These are phyloP conservation scores for Sceloporus tristichus DNA, from an alignment of 2,113 vertebrate genomes.

Conservation along the genomic window DNA sequence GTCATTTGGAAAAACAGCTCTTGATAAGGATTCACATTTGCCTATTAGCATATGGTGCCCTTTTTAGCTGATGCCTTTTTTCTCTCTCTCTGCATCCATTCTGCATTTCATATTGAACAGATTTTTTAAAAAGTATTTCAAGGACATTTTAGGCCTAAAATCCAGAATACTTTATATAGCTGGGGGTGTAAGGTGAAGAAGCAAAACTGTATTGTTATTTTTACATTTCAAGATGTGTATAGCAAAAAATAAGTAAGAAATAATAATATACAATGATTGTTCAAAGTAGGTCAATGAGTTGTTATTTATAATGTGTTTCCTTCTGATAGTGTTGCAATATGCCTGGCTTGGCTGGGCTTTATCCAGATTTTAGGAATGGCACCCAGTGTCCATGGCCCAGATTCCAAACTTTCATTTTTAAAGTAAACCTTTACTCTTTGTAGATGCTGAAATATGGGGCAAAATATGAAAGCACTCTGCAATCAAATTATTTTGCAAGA, in stretches of 20 bases:
- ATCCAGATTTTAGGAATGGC: too few relatives aligned
- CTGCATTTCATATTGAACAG: not conserved
- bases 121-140: constrained; percentile 28
- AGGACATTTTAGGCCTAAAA: constrained; percentile 44
- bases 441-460: too few relatives aligned
- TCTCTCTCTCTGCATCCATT: not conserved
- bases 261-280: constrained; percentile 3
- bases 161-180: constrained; percentile 23
- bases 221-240: not conserved
- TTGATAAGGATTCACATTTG: constrained; percentile 41
- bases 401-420: too few relatives aligned
- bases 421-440: too few relatives aligned
- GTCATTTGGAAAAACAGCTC: constrained; percentile 9
- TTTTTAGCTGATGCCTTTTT: constrained; percentile 24
- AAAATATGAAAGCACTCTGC: too few relatives aligned
- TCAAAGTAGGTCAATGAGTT: not conserved
- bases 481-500: too few relatives aligned
- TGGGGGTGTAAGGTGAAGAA: not conserved
- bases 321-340: too few relatives aligned
- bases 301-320: too few relatives aligned
- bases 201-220: not conserved
- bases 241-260: not conserved
- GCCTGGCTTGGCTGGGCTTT: too few relatives aligned
- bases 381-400: not conserved
- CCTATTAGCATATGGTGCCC: not conserved